Conservation (phyloP, 2,797 vertebrate species). For the Podargus strigoides region DNA sequence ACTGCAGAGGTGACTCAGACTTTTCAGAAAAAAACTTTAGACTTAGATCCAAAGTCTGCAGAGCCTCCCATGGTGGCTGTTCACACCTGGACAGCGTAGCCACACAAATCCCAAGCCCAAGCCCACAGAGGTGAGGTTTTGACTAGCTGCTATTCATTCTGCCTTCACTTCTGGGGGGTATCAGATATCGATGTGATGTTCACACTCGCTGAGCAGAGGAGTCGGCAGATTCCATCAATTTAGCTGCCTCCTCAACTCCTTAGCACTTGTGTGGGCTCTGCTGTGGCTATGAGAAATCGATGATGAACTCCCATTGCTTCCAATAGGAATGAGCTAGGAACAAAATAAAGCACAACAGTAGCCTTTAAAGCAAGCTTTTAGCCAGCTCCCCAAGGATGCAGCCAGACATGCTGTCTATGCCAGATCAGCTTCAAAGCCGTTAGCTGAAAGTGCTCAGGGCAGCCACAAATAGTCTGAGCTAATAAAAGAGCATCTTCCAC, state of each 20-base stretch:
- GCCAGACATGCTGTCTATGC: not conserved
- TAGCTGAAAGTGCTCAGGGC: not conserved
- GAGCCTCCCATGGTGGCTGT: not conserved
- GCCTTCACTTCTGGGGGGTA: not conserved
- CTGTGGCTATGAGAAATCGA: not conserved
- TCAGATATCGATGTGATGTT: not conserved
- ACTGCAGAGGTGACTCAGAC: not conserved
- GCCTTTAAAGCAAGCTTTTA: slow-evolving; percentile 16
- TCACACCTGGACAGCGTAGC: not conserved
- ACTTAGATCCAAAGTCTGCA: not conserved
- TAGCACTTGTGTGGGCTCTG: not conserved
- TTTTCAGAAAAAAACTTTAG: not conserved
- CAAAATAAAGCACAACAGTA: not conserved
- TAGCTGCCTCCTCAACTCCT: not conserved
- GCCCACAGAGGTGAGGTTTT: not conserved
- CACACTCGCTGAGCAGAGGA: not conserved
- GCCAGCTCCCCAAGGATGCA: not conserved
- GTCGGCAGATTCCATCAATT: not conserved
- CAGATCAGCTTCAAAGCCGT: slow-evolving; percentile 31
- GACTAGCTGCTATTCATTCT: not conserved
- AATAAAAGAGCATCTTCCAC: slow-evolving; percentile 21
- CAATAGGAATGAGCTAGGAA: not conserved
- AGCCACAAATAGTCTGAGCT: slow-evolving; percentile 11
- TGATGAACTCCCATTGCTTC: not conserved
- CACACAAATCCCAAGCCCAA: not conserved